A percentile compares a stretch with the other conserved stretches of the same genome.
These are phyloP conservation scores for Maniola jurtina DNA, from an alignment of 1,140 invertebrate genomes.

Conservation along the genomic window DNA sequence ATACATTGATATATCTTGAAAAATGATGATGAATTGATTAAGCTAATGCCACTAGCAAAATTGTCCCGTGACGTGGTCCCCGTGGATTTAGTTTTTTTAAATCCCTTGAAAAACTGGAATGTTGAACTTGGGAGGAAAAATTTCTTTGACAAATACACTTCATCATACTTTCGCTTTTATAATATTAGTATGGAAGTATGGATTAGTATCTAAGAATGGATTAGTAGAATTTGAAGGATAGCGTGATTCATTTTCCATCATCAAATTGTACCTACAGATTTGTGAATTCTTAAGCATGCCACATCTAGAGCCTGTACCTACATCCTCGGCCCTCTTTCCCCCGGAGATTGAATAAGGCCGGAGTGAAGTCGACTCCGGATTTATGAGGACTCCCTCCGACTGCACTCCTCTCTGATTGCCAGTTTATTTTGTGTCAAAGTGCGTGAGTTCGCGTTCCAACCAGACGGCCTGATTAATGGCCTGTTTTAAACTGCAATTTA, in stretches of 20 bases:
- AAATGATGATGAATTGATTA: no score
- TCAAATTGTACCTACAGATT: neutral
- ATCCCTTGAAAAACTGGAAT: no score
- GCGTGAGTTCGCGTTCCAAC: slow-evolving; percentile 47
- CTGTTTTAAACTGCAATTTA: slow-evolving; percentile 24
- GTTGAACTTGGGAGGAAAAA: no score
- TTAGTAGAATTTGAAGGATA: no score
- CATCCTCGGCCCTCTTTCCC: slow-evolving; percentile 38
- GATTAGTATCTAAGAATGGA: no score
- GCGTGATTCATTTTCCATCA: neutral
- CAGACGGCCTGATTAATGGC: slow-evolving; percentile 33
- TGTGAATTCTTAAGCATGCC: neutral
- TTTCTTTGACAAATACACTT: no score
- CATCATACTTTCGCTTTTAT: no score
- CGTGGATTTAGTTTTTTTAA: no score
- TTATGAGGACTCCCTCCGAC: slow-evolving; percentile 70
- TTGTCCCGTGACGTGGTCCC: no score
- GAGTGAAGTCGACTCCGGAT: slow-evolving; percentile 65
- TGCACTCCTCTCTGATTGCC: slow-evolving; percentile 69
- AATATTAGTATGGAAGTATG: no score
- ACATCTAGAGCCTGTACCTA: slow-evolving; percentile 36
- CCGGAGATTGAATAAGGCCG: slow-evolving; percentile 70
- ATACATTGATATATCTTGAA: no score
- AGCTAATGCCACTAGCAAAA: no score
- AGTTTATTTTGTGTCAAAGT: slow-evolving; percentile 73